phyloP scores from a whole-genome alignment of 2,113 vertebrate species.

The Carettochelys insculpta region DNA sequence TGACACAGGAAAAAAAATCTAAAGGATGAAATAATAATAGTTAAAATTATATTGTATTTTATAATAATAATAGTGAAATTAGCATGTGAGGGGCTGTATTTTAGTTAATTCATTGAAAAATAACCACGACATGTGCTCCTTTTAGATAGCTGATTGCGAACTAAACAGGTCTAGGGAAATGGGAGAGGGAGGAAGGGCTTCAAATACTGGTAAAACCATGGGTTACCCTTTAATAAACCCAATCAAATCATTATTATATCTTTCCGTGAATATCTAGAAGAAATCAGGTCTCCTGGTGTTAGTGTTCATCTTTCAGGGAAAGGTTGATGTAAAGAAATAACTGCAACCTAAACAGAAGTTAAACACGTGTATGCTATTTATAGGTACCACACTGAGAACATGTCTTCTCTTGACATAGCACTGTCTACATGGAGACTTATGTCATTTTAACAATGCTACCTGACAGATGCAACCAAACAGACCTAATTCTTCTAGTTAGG shows the following conservation, averaged over 20 bases:
- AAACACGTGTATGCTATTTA: fast-evolving
- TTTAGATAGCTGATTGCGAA: conserved; percentile 15
- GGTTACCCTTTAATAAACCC: conserved; percentile 48
- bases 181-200: conserved; percentile 1
- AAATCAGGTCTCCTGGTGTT: conserved; percentile 29
- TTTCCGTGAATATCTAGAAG: conserved; percentile 52
- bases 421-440: too few relatives aligned
- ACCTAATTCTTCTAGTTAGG: background rate
- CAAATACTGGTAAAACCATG: background rate
- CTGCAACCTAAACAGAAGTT: background rate
- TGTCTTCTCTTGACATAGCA: too few relatives aligned
- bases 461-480: too few relatives aligned
- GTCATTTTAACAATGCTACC: too few relatives aligned
- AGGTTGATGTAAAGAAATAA: conserved; percentile 20
- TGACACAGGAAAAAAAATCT: background rate
- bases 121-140: background rate
- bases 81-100: background rate
- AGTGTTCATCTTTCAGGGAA: background rate
- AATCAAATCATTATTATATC: conserved; percentile 53
- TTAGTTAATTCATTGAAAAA: background rate
- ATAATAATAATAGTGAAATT: too few relatives aligned
- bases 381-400: background rate
- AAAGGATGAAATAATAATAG: too few relatives aligned
- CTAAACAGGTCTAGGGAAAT: background rate
- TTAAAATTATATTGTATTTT: too few relatives aligned